Percentiles rank a stretch among this genome's conserved stretches.
Conservation (phyloP, 2,797 vertebrate genomes). For the Morus bassanus region DNA sequence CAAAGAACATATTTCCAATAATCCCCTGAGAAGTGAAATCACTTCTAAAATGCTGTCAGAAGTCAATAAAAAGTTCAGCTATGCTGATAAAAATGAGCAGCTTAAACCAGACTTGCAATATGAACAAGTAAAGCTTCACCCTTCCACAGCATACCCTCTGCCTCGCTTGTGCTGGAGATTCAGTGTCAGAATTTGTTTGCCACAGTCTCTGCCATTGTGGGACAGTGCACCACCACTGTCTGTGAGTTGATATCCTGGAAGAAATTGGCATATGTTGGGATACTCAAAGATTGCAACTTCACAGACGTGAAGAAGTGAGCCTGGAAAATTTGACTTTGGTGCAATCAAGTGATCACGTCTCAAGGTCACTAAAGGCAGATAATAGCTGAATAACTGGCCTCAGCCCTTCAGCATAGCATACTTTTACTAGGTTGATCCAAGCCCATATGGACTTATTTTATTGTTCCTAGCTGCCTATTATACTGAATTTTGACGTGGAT, state of each 20-base stretch:
- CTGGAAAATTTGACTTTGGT: background rate
- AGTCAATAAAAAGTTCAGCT: slow-evolving; percentile 4
- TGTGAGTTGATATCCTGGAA: background rate
- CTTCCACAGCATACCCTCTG: background rate
- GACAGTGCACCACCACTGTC: background rate
- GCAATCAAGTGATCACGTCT: background rate
- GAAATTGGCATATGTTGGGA: background rate
- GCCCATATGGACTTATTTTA: slow-evolving; percentile 54
- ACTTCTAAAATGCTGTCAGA: slow-evolving; percentile 12
- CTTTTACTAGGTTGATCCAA: background rate
- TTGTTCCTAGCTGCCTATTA: slow-evolving; percentile 7
- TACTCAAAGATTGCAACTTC: background rate
- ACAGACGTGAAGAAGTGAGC: background rate
- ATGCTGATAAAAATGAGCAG: background rate
- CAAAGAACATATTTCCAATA: background rate
- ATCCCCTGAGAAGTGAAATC: background rate
- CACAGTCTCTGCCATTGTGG: background rate
- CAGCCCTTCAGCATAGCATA: background rate
- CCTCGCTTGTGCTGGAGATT: background rate
- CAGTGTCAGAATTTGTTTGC: background rate
- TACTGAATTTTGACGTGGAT: slow-evolving; percentile 38
- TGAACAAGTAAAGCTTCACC: background rate
- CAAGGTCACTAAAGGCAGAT: background rate
- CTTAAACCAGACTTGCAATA: background rate
- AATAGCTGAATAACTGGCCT: background rate